A percentile compares a stretch with the other conserved stretches of the same genome.
These are phyloP conservation scores for Luffia ferchaultella DNA, from an alignment of 2,888 invertebrate species.

Conservation along the genomic window DNA sequence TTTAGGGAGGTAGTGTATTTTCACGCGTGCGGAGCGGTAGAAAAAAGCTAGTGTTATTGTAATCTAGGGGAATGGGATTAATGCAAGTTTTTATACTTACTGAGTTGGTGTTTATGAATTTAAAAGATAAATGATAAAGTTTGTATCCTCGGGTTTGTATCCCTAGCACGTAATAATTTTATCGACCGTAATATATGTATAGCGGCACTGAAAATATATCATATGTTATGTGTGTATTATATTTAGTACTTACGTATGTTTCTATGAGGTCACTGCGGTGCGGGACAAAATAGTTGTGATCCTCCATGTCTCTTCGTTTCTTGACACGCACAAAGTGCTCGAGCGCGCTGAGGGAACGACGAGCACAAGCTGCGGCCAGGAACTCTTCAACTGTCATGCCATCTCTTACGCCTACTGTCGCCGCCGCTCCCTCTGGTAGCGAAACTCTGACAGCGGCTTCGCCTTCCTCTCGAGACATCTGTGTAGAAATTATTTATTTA, in stretches of 20 bases:
- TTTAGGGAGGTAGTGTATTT: too few relatives aligned
- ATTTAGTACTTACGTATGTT: conserved; percentile 94
- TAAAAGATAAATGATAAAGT: too few relatives aligned
- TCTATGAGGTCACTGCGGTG: conserved; percentile 94
- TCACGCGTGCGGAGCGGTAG: too few relatives aligned
- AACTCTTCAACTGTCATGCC: conserved; percentile 97
- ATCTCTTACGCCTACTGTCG: conserved; percentile 87
- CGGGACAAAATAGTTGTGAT: conserved; percentile 96
- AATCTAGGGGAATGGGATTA: too few relatives aligned
- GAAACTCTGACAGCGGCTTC: conserved; percentile 91
- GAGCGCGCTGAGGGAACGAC: conserved; percentile 91
- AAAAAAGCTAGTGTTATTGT: too few relatives aligned
- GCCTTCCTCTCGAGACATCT: conserved; percentile 88
- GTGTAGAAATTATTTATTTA: conserved; percentile 18
- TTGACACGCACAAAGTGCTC: conserved; percentile 96
- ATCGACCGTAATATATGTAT: too few relatives aligned
- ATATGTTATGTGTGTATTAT: too few relatives aligned
- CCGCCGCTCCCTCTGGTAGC: conserved; percentile 83
- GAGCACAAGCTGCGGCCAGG: conserved; percentile 89
- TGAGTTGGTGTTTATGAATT: too few relatives aligned
- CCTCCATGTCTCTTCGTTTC: conserved; percentile 93
- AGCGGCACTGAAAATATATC: too few relatives aligned
- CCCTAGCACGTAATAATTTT: too few relatives aligned
- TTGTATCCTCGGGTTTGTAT: too few relatives aligned
- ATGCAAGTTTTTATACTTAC: too few relatives aligned